These are phyloP conservation scores for Hydrolagus affinis DNA, from an alignment of 2,113 vertebrate genomes.

Conservation along the genomic window DNA sequence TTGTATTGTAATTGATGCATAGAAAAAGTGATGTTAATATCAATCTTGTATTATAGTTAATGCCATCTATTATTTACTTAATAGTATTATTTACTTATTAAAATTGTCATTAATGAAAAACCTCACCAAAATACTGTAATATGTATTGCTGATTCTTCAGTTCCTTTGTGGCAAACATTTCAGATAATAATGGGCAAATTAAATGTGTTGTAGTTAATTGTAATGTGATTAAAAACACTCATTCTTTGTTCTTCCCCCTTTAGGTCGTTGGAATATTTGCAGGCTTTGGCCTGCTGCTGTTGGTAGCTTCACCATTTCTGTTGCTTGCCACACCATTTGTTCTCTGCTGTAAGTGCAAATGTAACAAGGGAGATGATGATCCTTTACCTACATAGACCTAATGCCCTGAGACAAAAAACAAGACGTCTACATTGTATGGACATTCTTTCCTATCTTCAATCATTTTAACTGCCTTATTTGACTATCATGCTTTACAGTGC, in stretches of 20 bases:
- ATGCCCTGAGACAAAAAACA: not conserved
- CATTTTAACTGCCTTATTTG: constrained; percentile 54
- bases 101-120: no score
- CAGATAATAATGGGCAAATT: no score
- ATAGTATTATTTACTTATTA: no score
- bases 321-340: constrained; percentile 91
- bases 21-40: no score
- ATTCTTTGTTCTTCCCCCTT: not conserved
- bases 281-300: constrained; percentile 85
- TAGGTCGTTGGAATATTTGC: constrained; percentile 97
- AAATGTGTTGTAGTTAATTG: no score
- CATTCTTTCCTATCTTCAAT: not conserved
- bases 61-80: no score
- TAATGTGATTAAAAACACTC: not conserved
- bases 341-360: constrained; percentile 96
- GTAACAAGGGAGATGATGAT: constrained; percentile 93
- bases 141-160: not conserved
- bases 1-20: no score
- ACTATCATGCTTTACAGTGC: constrained; percentile 47
- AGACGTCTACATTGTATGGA: not conserved
- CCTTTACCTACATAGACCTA: constrained; percentile 76
- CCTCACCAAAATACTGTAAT: not conserved
- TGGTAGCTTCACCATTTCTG: constrained; percentile 93
- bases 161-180: not conserved
- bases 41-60: no score